phyloP scores from a whole-genome alignment of 2,888 invertebrate species.

The Acholoe squamosa region DNA sequence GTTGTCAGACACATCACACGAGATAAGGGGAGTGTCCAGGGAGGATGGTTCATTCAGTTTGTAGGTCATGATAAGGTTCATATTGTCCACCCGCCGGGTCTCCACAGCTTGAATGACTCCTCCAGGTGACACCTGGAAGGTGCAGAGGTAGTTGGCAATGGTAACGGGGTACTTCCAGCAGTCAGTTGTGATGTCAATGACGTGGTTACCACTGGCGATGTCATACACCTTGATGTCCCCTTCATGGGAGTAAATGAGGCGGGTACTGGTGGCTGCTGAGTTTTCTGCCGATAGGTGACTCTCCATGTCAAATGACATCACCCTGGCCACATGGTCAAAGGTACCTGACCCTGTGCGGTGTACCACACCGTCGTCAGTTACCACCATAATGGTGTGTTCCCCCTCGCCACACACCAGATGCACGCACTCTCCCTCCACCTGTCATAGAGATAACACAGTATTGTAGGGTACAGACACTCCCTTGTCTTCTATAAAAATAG shows the following conservation, averaged over 20 bases:
- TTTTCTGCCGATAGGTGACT: neutral
- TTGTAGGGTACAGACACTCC: too few species aligned
- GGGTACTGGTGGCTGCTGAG: slow-evolving; percentile 1
- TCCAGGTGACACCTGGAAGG: neutral
- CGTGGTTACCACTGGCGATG: slow-evolving; percentile 25
- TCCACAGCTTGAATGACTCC: neutral
- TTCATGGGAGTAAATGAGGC: neutral
- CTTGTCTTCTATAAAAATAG: too few species aligned
- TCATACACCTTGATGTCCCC: slow-evolving; percentile 22
- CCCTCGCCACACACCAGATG: slow-evolving; percentile 31
- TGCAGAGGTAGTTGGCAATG: slow-evolving; percentile 8
- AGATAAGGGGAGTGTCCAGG: neutral
- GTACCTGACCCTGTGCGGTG: neutral
- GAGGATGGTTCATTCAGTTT: neutral
- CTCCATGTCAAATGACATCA: slow-evolving; percentile 30
- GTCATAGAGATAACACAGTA: too few species aligned
- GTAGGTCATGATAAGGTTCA: neutral
- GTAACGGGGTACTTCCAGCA: slow-evolving; percentile 25
- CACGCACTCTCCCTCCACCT: slow-evolving; percentile 26
- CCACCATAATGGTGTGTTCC: neutral
- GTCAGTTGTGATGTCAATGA: neutral
- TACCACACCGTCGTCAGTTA: slow-evolving; percentile 28
- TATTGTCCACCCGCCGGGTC: neutral
- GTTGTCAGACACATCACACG: slow-evolving; percentile 19
- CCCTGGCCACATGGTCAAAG: neutral